Evolutionary conservation across 2,888 invertebrate genomes (phyloP).

Genomic region (Plebejus melissa): DNA sequence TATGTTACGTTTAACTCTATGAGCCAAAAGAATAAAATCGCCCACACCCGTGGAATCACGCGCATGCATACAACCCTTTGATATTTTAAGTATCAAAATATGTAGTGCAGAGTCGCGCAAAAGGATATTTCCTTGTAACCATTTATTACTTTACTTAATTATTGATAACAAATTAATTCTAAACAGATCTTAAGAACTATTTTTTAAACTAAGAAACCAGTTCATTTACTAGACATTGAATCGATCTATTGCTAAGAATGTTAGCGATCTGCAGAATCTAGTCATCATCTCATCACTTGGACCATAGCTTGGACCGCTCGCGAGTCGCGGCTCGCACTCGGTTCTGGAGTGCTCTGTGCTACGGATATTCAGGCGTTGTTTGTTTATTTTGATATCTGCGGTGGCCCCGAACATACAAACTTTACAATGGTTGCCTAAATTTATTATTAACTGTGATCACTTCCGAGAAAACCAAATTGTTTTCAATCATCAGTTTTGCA

Average conservation of each 20-base stretch:
- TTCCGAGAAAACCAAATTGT: slow-evolving; percentile 32
- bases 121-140: background rate
- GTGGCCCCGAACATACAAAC: slow-evolving; percentile 64
- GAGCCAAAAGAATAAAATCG: background rate
- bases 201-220: background rate
- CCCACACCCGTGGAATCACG: background rate
- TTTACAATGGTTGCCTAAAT: slow-evolving; percentile 47
- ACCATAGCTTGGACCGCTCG: slow-evolving; percentile 6
- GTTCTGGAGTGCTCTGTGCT: slow-evolving; percentile 72
- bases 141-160: background rate
- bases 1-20: background rate
- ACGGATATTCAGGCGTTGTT: slow-evolving; percentile 69
- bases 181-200: too few relatives aligned
- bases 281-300: slow-evolving; percentile 24
- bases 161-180: background rate
- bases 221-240: background rate
- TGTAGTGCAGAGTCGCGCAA: background rate
- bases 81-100: too few relatives aligned
- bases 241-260: background rate
- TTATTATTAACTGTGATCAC: slow-evolving; percentile 45
- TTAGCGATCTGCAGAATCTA: background rate
- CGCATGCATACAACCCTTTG: background rate
- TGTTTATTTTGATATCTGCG: slow-evolving; percentile 74
- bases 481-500: background rate
- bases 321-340: slow-evolving; percentile 43